Base-by-base conservation (phyloP, 2,888 invertebrate genomes). In the Diloba caeruleocephala region DNA sequence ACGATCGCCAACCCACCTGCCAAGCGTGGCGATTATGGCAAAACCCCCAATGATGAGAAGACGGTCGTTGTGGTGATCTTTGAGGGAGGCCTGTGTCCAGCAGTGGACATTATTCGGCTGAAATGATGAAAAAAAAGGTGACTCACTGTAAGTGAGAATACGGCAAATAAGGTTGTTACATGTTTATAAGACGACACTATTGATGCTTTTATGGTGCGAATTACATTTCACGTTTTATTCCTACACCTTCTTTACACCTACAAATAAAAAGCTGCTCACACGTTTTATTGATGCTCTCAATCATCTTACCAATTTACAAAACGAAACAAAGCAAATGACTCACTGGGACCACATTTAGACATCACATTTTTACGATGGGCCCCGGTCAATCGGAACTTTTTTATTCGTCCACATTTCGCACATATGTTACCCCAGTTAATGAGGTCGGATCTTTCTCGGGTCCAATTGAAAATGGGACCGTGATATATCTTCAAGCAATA, bases 361-460 rank as follows among this genome's bases (percentile, higher is more conserved):
- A 57, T 72, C 55, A 71, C 34, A 60, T 65, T 65, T 60, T 71
- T 72, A 50, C 61, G 58, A 48, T 37, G 21, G 12, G 25, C 32
- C 36, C 36, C 46, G 50, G 52, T 66, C 70, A 69, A 69, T 71
- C 43, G 53, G 32, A 60, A 55, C 42, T 65, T 71, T 68, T 69
- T 66, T 69, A 61, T 46, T 26, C 38, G 37, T 28, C 14, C 7
- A 19, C 59, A 44, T 72, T 60, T 14, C 29, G 19, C 57, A 66
- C 59, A 73, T 56, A 54, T 60, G 71, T 37, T 63, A 56, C 67
- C 34, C 33, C 6, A 12, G 51, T 50, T 73, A 71, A 71, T 71
- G 71, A 73, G 73, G 63, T 73, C 57, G 41, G 44, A 49, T 50
- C 43, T 58, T 58, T 53, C 48, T 62, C 42, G 67, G 70, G 63